Conservation (phyloP, 2,888 invertebrate genomes). For the Hypselothyrea guttata region DNA sequence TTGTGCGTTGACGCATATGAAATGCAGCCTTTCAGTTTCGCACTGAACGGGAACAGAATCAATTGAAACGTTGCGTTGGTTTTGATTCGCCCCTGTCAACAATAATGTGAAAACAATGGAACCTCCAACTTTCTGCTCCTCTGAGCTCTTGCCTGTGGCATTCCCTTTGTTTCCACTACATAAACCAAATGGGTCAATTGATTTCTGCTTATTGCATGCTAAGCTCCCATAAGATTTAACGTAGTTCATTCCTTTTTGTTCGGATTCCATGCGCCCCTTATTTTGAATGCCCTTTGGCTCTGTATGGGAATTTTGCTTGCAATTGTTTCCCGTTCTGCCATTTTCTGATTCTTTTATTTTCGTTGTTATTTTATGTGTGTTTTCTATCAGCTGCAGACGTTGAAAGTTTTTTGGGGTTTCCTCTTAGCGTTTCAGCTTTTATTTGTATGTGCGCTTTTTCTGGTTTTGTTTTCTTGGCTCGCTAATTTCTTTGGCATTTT, state of each 20-base stretch:
- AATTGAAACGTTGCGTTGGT: constrained; percentile 53
- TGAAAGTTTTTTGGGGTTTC: constrained; percentile 33
- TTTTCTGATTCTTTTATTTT: constrained; percentile 18
- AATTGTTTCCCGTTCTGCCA: constrained; percentile 47
- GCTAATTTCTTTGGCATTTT: constrained; percentile 67
- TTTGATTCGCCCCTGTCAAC: constrained; percentile 63
- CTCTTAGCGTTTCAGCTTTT: not conserved
- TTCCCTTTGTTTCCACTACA: constrained; percentile 69
- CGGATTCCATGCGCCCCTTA: not conserved
- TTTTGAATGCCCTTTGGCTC: constrained; percentile 33
- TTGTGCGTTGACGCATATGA: constrained; percentile 59
- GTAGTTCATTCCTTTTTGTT: constrained; percentile 30
- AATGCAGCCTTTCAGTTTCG: constrained; percentile 59
- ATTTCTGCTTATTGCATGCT: constrained; percentile 76
- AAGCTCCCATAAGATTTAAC: constrained; percentile 67
- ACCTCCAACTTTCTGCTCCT: not conserved
- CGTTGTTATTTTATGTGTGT: constrained; percentile 58
- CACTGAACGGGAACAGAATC: constrained; percentile 25
- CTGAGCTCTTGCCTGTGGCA: constrained; percentile 36
- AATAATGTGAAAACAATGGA: constrained; percentile 60
- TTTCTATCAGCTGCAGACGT: constrained; percentile 71
- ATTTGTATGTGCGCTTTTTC: constrained; percentile 7
- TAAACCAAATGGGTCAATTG: constrained; percentile 80
- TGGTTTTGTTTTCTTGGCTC: constrained; percentile 31
- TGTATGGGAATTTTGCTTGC: constrained; percentile 56